Evolutionary conservation across 2,888 invertebrate species (phyloP), one percentile per base, ranked within the genome.

Genomic region (Lepetodrilus schrolli): DNA sequence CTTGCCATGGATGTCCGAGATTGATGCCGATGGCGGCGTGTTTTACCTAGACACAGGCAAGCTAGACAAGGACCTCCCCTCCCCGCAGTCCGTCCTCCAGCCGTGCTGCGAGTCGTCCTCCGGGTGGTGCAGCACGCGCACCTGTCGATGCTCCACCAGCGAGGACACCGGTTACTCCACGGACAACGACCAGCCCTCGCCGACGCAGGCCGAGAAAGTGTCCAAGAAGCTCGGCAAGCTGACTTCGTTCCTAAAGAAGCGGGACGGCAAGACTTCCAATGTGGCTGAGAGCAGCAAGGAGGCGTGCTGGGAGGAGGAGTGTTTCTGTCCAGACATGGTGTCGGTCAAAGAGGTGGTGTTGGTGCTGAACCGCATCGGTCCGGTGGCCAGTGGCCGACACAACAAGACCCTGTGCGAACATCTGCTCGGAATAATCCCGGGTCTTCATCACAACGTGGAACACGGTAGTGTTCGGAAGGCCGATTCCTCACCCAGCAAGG

Each of bases 151-250:
- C 43, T 73, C 73, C 17, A 73, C 66, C 38, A 73, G 73, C 20
- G 83, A 83, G 65, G 82, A 82, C 71, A 81, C 81, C 8, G 83
- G 82, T 0, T 83, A 82, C 70, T 82, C 82, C 13, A 81, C 82
- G 51, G 82, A 83, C 77, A 76, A 80, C 38, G 81, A 83, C 20
- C 37, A 65, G 36, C 72, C 65, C 3, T 66, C 72, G 36, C 48
- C 65, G 10, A 34, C 65, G 51, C n/a, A n/a, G 37, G 21, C 30
- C n/a, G 70, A 70, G 50, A 49, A 49, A 4, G 34, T 20, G 3
- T n/a, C 49, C 4, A 72, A 65, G 34, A 72, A 72, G 20, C 26
- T 48, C 13, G 34, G 36, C 10, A 43, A 47, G 10, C 58, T 71
- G 51, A 37, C 70, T 21, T 50, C 37, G 8, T 50, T 70, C 34